These are phyloP conservation scores for Athalia cordata DNA, from an alignment of 2,888 invertebrate genomes.

Conservation along the genomic window DNA sequence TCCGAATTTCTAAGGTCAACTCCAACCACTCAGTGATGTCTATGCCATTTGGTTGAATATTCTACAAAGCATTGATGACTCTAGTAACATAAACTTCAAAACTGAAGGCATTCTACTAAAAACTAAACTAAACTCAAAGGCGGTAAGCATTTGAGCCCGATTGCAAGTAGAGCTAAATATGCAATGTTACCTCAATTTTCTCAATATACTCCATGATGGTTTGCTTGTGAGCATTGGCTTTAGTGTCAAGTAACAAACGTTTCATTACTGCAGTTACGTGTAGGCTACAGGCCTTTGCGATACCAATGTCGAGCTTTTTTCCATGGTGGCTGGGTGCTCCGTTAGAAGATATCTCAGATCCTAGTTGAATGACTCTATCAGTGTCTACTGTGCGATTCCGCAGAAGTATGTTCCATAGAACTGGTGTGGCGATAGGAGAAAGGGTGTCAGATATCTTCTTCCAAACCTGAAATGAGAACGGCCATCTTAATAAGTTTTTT, in stretches of 20 bases:
- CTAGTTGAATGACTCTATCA: constrained; percentile 55
- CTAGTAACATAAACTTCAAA: background rate
- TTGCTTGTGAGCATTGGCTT: constrained; percentile 53
- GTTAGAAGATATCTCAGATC: constrained; percentile 16
- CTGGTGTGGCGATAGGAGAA: constrained; percentile 58
- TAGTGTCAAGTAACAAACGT: constrained; percentile 54
- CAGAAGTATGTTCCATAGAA: constrained; percentile 63
- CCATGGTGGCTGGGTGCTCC: constrained; percentile 49
- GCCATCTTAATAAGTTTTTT: background rate
- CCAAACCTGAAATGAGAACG: constrained; percentile 57
- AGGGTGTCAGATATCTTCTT: constrained; percentile 59
- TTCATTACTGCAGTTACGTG: constrained; percentile 59
- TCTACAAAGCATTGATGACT: background rate
- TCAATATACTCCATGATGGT: constrained; percentile 60
- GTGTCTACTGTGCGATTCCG: constrained; percentile 59
- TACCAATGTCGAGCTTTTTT: constrained; percentile 54
- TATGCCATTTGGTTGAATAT: constrained; percentile 42
- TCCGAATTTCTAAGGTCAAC: constrained; percentile 63
- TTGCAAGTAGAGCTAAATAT: no score
- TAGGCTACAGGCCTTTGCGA: constrained; percentile 60
- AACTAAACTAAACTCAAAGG: no score
- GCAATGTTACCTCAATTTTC: constrained; percentile 61
- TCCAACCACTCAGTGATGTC: constrained; percentile 63
- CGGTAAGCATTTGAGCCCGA: background rate
- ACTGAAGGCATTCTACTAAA: background rate